phyloP scores from a whole-genome alignment of 2,888 invertebrate genomes.

The Drosophila peninsularis region DNA sequence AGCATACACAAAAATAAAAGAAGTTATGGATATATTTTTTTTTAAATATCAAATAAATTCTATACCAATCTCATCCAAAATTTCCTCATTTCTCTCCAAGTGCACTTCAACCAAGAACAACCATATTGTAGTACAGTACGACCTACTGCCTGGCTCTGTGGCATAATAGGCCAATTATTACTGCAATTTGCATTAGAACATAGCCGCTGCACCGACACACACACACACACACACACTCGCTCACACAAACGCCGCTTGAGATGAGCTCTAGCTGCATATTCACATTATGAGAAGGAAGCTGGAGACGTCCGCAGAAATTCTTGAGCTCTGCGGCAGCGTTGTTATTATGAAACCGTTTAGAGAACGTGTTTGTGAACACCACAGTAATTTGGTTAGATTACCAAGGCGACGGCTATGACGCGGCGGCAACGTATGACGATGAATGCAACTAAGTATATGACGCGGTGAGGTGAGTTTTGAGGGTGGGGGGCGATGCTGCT shows the following conservation, averaged over 20 bases:
- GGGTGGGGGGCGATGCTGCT: constrained; percentile 5
- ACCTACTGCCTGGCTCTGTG: constrained; percentile 72
- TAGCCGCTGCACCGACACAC: constrained; percentile 36
- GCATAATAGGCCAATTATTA: constrained; percentile 80
- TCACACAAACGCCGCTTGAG: constrained; percentile 10
- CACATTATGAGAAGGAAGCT: constrained; percentile 68
- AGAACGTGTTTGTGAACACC: constrained; percentile 81
- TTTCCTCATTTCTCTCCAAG: background rate
- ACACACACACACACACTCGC: constrained; percentile 18
- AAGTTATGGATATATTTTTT: too few species aligned
- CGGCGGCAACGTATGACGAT: constrained; percentile 40
- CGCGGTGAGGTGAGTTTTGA: background rate
- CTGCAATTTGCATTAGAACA: constrained; percentile 79
- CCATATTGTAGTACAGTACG: constrained; percentile 60
- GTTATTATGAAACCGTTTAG: constrained; percentile 83
- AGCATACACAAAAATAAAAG: too few species aligned
- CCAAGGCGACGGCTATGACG: constrained; percentile 59
- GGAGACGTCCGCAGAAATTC: constrained; percentile 48
- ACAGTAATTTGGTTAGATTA: constrained; percentile 80
- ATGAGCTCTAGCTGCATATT: constrained; percentile 49
- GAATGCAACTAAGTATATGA: constrained; percentile 26
- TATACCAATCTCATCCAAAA: background rate
- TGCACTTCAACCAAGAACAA: constrained; percentile 23
- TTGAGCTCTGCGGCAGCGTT: constrained; percentile 57
- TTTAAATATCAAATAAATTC: background rate